Conservation (phyloP, 2,113 vertebrate species). For the Eptesicus fuscus region DNA sequence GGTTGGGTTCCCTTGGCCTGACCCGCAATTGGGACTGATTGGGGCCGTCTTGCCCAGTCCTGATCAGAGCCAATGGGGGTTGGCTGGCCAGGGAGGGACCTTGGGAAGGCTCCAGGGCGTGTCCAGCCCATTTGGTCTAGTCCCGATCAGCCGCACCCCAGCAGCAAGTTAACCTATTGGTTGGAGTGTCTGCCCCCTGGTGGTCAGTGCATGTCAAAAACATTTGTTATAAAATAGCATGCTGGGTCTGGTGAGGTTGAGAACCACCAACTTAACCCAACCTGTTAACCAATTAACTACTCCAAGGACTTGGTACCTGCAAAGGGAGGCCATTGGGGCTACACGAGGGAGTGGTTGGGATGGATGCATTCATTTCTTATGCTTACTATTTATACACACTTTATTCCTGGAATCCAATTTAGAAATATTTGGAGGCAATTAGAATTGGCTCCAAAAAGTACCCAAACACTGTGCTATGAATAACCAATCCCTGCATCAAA, state of each 20-base stretch:
- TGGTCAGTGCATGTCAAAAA: background rate
- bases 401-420: constrained; percentile 13
- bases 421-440: background rate
- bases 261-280: background rate
- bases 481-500: constrained; percentile 3
- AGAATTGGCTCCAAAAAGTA: constrained; percentile 3
- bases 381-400: constrained; percentile 35
- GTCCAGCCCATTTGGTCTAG: no score
- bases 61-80: no score
- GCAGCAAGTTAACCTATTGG: no score
- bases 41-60: no score
- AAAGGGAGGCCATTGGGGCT: no score
- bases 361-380: background rate
- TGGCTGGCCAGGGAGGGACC: no score
- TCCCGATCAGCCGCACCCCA: no score
- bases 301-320: background rate
- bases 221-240: background rate
- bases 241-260: background rate
- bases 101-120: no score
- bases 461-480: background rate
- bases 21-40: no score
- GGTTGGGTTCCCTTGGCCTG: no score
- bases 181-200: no score
- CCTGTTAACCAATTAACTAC: background rate
- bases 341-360: background rate